phyloP scores from a whole-genome alignment of 1,140 invertebrate species.

The Apis mellifera region Amel_HAv3.1 CM009940.2:2725501-2726000 shows the following conservation, averaged over 20 bases:
- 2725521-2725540: neutral
- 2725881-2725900: neutral
- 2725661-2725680: neutral
- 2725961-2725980: slow-evolving; percentile 19
- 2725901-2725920: neutral
- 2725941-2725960: slow-evolving; percentile 20
- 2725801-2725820: neutral
- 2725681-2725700: slow-evolving; percentile 14
- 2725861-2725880: neutral
- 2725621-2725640: neutral
- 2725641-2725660: neutral
- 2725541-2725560: slow-evolving; percentile 19
- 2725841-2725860: slow-evolving; percentile 8
- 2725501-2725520: slow-evolving; percentile 17
- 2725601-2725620: neutral
- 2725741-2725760: neutral
- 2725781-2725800: slow-evolving; percentile 2
- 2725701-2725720: neutral
- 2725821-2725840: neutral
- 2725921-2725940: slow-evolving; percentile 14
- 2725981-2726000: neutral
- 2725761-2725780: neutral
- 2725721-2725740: neutral
- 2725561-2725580: neutral
- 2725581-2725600: neutral